Evolutionary conservation across 2,888 invertebrate genomes (phyloP).

Genomic region (Cantharis nigra): DNA sequence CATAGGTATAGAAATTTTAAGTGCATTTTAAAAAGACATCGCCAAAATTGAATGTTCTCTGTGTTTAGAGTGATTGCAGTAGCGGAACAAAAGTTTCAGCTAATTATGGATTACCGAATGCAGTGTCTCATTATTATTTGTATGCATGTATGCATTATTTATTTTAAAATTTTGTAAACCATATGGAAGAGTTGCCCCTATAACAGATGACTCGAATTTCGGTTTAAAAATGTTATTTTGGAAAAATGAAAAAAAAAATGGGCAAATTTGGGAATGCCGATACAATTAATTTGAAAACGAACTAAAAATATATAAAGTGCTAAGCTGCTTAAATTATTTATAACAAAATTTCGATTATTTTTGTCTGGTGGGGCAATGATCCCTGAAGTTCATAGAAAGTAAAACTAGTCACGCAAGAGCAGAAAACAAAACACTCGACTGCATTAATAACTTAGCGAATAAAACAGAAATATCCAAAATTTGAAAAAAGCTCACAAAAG

Average conservation of each 20-base stretch:
- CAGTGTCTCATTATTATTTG: neutral
- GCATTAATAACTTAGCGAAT: conserved; percentile 28
- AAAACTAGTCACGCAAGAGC: conserved; percentile 24
- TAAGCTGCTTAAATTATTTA: conserved; percentile 1
- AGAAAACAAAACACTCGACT: conserved; percentile 7
- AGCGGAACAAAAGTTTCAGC: neutral
- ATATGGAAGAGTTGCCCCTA: neutral
- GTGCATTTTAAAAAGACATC: neutral
- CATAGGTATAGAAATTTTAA: neutral
- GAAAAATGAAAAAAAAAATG: neutral
- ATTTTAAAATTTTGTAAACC: neutral
- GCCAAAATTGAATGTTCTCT: neutral
- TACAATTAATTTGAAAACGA: neutral
- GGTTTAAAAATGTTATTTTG: neutral
- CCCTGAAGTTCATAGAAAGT: conserved; percentile 23
- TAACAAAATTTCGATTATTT: conserved; percentile 19
- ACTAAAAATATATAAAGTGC: neutral
- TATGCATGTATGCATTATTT: neutral
- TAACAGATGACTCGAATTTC: neutral
- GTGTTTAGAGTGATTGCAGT: neutral
- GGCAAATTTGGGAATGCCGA: neutral
- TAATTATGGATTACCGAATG: neutral
- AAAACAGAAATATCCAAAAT: neutral
- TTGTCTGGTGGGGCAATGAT: conserved; percentile 19
- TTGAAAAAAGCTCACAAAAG: neutral